These are phyloP conservation scores for Rhogogaster chlorosoma DNA, from an alignment of 2,888 invertebrate genomes.

Conservation along the genomic window DNA sequence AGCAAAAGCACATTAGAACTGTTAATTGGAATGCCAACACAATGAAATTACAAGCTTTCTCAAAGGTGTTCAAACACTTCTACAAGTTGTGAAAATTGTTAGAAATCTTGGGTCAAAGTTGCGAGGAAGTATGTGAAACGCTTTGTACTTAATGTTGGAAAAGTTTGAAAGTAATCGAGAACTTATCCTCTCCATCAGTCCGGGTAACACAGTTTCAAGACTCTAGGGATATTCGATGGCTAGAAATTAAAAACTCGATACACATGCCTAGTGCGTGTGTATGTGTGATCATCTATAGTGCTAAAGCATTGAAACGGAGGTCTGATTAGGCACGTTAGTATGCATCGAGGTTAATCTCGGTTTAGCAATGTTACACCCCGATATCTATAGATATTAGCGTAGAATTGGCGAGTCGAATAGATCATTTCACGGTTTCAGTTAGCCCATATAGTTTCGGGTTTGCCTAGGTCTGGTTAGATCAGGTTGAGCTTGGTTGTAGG, in stretches of 20 bases:
- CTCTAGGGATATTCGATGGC: neutral
- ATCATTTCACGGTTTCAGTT: constrained; percentile 47
- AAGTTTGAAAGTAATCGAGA: neutral
- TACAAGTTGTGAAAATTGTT: constrained; percentile 8
- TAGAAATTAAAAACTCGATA: neutral
- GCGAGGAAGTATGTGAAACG: constrained; percentile 29
- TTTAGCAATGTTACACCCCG: constrained; percentile 34
- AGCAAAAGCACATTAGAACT: neutral
- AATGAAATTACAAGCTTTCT: constrained; percentile 27
- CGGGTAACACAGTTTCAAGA: neutral
- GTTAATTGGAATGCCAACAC: constrained; percentile 25
- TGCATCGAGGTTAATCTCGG: constrained; percentile 46
- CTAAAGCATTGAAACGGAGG: constrained; percentile 1
- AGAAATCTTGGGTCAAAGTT: constrained; percentile 28
- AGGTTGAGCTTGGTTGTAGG: constrained; percentile 59
- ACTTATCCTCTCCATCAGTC: neutral
- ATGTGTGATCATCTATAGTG: neutral
- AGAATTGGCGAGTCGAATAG: constrained; percentile 46
- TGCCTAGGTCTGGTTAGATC: constrained; percentile 13
- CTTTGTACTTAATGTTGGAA: neutral
- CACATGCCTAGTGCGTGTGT: neutral
- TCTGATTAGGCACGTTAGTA: constrained; percentile 38
- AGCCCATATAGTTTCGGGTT: constrained; percentile 16
- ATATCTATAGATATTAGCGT: constrained; percentile 40
- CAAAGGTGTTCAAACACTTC: constrained; percentile 24